Evolutionary conservation across 2,113 vertebrate species (phyloP).

Genomic region (Calyptomena viridis): DNA sequence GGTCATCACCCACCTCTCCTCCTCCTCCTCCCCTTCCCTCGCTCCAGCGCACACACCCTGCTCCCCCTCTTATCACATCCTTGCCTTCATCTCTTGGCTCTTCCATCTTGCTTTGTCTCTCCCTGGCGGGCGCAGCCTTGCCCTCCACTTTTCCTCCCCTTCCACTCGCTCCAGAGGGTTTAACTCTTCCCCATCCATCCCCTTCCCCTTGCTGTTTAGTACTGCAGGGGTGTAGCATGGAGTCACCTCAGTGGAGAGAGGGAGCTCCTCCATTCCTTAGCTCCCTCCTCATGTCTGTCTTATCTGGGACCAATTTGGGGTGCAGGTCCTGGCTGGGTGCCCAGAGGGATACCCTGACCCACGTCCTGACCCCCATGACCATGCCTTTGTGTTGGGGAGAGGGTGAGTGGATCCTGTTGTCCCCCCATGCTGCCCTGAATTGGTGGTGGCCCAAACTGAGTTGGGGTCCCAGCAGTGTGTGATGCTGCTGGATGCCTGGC

Average conservation of each 20-base stretch:
- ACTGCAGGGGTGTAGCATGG: background rate
- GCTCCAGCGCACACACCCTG: slow-evolving; percentile 60
- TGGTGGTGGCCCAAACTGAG: background rate
- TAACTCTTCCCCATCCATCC: background rate
- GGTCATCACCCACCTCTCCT: slow-evolving; percentile 86
- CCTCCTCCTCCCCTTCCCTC: slow-evolving; percentile 72
- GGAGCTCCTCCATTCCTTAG: background rate
- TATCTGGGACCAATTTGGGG: rapidly evolving
- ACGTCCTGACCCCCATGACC: rapidly evolving
- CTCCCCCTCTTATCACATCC: slow-evolving; percentile 40
- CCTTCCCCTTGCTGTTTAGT: background rate
- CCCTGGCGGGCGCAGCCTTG: background rate
- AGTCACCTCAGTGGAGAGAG: rapidly evolving
- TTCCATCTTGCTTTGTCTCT: background rate
- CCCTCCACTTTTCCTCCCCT: background rate
- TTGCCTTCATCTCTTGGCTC: slow-evolving; percentile 24
- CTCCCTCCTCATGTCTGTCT: background rate
- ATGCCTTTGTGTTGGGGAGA: rapidly evolving
- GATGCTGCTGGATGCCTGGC: background rate
- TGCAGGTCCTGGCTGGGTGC: background rate
- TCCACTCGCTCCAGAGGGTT: background rate
- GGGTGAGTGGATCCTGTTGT: background rate
- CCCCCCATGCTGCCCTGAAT: rapidly evolving
- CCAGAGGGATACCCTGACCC: background rate
- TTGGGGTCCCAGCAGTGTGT: background rate